A percentile compares a stretch with the other conserved stretches of the same genome.
Conservation (phyloP, 2,113 vertebrate species). For the Crotalus horridus region DNA sequence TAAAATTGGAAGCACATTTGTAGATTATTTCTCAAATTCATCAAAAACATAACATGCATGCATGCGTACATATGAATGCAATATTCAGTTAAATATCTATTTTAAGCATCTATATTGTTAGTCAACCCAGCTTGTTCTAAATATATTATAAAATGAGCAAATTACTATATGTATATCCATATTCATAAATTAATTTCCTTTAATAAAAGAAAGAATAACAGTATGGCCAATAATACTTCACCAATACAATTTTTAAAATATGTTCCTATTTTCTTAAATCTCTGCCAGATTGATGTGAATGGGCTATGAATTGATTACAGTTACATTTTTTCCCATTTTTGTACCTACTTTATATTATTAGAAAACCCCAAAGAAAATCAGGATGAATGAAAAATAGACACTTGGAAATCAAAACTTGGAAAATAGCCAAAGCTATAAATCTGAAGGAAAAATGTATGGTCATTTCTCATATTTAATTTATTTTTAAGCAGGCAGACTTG, state of each 20-base stretch:
- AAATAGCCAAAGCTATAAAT: conserved; percentile 35
- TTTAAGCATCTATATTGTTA: not conserved
- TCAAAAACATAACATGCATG: not conserved
- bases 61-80: not conserved
- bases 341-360: conserved; percentile 17
- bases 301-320: conserved; percentile 18
- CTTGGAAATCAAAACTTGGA: conserved; percentile 30
- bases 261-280: not conserved
- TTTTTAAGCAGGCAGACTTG: conserved; percentile 9
- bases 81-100: not conserved
- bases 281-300: conserved; percentile 17
- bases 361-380: conserved; percentile 15
- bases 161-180: not conserved
- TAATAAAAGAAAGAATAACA: not conserved
- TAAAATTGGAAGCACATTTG: not conserved
- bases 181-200: not conserved
- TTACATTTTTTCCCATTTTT: conserved; percentile 26
- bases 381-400: conserved; percentile 31
- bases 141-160: not conserved
- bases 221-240: not conserved
- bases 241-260: not conserved
- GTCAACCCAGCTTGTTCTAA: not conserved
- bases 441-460: conserved; percentile 12
- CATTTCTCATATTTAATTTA: conserved; percentile 15
- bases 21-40: not conserved